These are phyloP conservation scores for Armadillidium nasatum DNA, from an alignment of 1,140 invertebrate genomes.

Conservation along the genomic window DNA sequence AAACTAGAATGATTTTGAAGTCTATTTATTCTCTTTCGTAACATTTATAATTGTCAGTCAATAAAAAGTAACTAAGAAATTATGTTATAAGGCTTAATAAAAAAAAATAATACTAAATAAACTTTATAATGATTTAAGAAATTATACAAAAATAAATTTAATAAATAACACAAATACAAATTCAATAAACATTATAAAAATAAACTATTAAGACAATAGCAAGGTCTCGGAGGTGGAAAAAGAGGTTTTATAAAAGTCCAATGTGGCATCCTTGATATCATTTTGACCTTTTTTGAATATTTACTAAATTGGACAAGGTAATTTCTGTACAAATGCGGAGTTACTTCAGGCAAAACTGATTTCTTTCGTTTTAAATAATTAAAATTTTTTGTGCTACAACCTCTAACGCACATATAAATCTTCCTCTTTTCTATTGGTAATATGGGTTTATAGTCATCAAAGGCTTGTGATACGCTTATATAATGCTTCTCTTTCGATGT, in stretches of 20 bases:
- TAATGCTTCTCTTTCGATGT: too few relatives aligned
- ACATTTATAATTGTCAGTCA: too few relatives aligned
- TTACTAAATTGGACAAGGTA: background rate
- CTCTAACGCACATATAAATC: background rate
- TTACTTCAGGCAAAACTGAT: background rate
- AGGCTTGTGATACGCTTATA: too few relatives aligned
- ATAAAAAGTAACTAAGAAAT: too few relatives aligned
- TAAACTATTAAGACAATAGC: background rate
- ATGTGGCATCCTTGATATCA: background rate
- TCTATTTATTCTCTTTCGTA: too few relatives aligned
- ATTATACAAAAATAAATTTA: too few relatives aligned
- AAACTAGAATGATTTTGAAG: too few relatives aligned
- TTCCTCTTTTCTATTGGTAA: background rate
- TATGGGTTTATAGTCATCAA: background rate
- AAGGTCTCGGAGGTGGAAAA: background rate
- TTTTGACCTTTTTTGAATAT: background rate
- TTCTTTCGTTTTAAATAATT: background rate
- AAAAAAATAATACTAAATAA: too few relatives aligned
- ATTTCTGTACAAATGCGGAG: background rate
- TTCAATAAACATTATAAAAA: background rate
- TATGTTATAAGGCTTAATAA: too few relatives aligned
- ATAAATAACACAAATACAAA: too few relatives aligned
- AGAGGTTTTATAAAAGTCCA: background rate
- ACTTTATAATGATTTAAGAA: too few relatives aligned
- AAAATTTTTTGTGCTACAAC: background rate